Evolutionary conservation across 1,140 invertebrate genomes (phyloP), one percentile per base, ranked within the genome.

Genomic region (Tenebrio molitor): DNA sequence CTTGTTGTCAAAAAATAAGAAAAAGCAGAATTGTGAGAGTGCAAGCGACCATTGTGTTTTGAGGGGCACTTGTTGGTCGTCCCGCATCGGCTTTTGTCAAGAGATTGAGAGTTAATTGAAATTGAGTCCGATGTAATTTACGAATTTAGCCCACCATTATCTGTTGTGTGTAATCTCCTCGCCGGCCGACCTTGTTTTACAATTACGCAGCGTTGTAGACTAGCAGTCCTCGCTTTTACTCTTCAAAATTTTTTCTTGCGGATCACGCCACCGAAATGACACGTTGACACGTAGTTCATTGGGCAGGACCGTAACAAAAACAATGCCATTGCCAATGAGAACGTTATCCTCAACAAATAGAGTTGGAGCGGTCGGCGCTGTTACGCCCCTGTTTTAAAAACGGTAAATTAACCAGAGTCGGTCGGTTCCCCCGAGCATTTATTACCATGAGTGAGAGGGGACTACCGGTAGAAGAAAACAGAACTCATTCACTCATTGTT

Each of bases 381-480:
- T 8, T 58, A 58, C 50, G 50, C 15, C 50, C 19, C 50, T 58
- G 50, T 29, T 44, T 44, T 63, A 34, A 21, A 19, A 65, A 65
- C 62, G 33, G 64, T 21, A 46, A 15, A 66, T 66, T 42, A 21
- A 44, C 23, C 12, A 7, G 64, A 29, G 25, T 29, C n/a, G n/a
- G n/a, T 39, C 50, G 50, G 29, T 41, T 44, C 64, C 64, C 64
- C 42, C 64, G 36, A 10, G 62, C 62, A 29, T 66, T 44, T 10
- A 21, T 12, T 12, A 2, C 36, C 4, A 10, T 10, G 50, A 58
- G 21, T 23, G 29, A 33, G 50, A 58, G 21, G 64, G 23, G 16
- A 29, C 39, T 66, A 66, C 64, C 64, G 64, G 64, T 66, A 23
- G 33, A 65, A 39, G 63, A 65, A 42, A 42, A 58, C 15, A 33